Percentiles rank a stretch among this genome's conserved stretches.
Conservation (phyloP, 2,113 vertebrate genomes). For the Phocoena phocoena region DNA sequence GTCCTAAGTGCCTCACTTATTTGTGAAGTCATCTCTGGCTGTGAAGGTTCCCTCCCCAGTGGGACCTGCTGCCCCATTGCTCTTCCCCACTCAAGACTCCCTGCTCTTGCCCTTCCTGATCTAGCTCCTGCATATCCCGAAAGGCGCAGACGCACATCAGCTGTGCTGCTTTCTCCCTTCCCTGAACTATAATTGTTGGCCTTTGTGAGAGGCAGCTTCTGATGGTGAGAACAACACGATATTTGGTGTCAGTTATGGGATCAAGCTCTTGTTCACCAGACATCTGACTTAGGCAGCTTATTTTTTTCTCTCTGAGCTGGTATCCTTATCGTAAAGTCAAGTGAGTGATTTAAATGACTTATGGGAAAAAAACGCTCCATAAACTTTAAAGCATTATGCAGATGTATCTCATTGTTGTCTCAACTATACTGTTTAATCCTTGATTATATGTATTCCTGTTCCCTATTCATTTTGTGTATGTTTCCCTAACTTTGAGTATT, state of each 20-base stretch:
- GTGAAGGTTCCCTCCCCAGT: neutral
- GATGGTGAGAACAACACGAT: neutral
- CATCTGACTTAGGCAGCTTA: neutral
- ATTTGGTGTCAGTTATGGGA: neutral
- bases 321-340: conserved; percentile 20
- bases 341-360: neutral
- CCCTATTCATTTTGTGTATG: neutral
- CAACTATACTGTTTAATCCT: neutral
- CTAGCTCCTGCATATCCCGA: neutral
- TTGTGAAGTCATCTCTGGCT: neutral
- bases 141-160: neutral
- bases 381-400: neutral
- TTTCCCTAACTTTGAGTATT: neutral
- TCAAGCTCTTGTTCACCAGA: neutral
- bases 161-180: neutral
- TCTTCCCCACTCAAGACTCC: neutral
- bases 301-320: neutral
- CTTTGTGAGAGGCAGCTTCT: neutral
- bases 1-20: neutral
- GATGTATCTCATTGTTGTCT: neutral
- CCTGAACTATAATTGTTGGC: neutral
- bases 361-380: neutral
- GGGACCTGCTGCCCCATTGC: neutral
- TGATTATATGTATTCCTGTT: neutral
- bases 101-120: neutral